A percentile compares a stretch with the other conserved stretches of the same genome.
These are phyloP conservation scores for Drosophila meridiana DNA, from an alignment of 2,888 invertebrate species.

Conservation along the genomic window DNA sequence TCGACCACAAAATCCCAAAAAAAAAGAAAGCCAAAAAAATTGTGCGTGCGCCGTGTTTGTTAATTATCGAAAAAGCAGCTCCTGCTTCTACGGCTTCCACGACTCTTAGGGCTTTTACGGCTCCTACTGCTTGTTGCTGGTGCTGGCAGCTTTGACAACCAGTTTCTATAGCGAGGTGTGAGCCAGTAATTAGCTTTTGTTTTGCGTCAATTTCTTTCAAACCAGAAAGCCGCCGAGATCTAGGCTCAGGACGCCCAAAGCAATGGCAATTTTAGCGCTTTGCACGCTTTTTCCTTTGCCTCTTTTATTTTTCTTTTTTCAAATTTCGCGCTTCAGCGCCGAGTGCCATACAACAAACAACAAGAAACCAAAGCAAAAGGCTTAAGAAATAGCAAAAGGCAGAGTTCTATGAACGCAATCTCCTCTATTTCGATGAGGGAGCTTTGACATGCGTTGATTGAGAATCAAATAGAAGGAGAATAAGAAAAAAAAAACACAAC, in stretches of 20 bases:
- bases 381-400: constrained; percentile 21
- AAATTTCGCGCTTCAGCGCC: constrained; percentile 58
- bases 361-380: constrained; percentile 24
- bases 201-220: constrained; percentile 50
- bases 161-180: constrained; percentile 48
- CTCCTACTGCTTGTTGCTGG: constrained; percentile 36
- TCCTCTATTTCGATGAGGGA: constrained; percentile 8
- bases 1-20: constrained; percentile 8
- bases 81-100: constrained; percentile 17
- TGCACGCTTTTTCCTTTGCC: constrained; percentile 18
- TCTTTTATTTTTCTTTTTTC: constrained; percentile 29
- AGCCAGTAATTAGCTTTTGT: constrained; percentile 66
- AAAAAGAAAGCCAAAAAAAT: constrained; percentile 5
- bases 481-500: background rate
- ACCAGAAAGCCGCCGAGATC: constrained; percentile 49
- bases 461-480: background rate
- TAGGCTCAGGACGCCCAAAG: constrained; percentile 32
- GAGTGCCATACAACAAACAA: constrained; percentile 40
- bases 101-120: constrained; percentile 8
- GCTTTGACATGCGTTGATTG: constrained; percentile 13
- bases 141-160: constrained; percentile 54
- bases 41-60: constrained; percentile 46
- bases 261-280: constrained; percentile 34
- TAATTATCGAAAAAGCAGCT: constrained; percentile 54
- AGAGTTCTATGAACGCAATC: constrained; percentile 31